Base-by-base conservation (phyloP, 2,113 vertebrate species). In the Accipiter cooperii region DNA sequence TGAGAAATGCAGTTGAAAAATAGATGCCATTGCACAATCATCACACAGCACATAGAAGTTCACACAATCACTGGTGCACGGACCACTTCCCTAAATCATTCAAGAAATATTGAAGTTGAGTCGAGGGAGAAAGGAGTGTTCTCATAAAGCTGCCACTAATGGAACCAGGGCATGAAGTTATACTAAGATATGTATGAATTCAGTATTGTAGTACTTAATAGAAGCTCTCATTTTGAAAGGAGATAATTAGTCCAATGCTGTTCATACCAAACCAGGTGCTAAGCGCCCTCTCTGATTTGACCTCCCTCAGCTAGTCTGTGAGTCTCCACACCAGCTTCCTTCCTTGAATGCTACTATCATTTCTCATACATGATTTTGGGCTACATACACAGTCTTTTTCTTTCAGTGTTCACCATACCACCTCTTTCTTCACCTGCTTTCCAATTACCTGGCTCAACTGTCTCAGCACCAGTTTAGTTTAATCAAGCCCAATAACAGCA, bases 211-310 rank as follows among this genome's bases (percentile, higher is more conserved):
- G 25, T 31, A 34, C 28, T 51, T 44, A 84, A 25, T 9, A 73
- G 57, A 79, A 86, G 28, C 14, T 91, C 36, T 79, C 9, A 44
- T 76, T 86, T 79, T 93, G 52, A 80, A 83, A 17, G 22, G 40
- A 38, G 8, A 31, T 49, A 60, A 61, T 61, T 55, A 91, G 13
- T 28, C 31, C 65, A 68, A 38, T n/a, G 31, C 14, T 20, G 17
- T 31, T 87, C 47, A 74, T 40, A 57, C 13, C 65, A 83, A 61
- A 84, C 18, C 17, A 54, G 17, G 40, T 60, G 68, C n/a, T 73
- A 21, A 83, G 36, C 2, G 0, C 36, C 10, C 25, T 82, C 31
- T 47, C 33, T 83, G 57, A 46, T 18, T 58, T 0, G 0, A 42
- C 15, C 22, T 71, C 17, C 12, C 24, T 38, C 81, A 57, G 54